Evolutionary conservation across 2,113 vertebrate species (phyloP).

Genomic region (Rutilus rutilus): DNA sequence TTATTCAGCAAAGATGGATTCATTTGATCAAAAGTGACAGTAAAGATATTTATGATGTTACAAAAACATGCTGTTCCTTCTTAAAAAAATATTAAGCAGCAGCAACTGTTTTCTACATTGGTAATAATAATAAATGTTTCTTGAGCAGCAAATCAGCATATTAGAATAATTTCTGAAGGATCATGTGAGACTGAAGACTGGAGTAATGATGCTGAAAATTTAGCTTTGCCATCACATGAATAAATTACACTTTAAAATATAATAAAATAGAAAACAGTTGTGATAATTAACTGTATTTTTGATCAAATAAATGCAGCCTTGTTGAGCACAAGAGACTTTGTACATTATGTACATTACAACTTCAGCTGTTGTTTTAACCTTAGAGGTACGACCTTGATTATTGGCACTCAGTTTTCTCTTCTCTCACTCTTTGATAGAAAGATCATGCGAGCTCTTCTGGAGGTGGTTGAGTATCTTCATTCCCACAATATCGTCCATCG

Average conservation of each 20-base stretch:
- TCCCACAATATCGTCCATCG: constrained; percentile 89
- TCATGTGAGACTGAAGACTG: neutral
- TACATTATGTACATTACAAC: neutral
- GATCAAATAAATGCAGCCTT: neutral
- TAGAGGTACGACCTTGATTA: neutral
- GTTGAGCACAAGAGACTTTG: neutral
- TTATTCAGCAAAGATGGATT: too few species aligned
- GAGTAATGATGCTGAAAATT: neutral
- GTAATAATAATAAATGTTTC: neutral
- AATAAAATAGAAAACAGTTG: too few species aligned
- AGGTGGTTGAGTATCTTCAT: constrained; percentile 90
- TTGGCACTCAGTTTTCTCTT: neutral
- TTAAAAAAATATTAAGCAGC: neutral
- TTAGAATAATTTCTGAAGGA: neutral
- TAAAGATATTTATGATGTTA: too few species aligned
- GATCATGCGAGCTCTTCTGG: constrained; percentile 91
- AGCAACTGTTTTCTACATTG: neutral
- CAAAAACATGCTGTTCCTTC: too few species aligned
- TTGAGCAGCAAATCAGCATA: neutral
- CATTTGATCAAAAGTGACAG: too few species aligned
- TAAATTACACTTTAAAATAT: too few species aligned
- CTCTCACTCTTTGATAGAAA: constrained; percentile 75
- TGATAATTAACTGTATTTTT: neutral
- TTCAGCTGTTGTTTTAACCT: neutral
- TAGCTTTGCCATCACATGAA: neutral